Evolutionary conservation across 2,113 vertebrate species (phyloP).

Genomic region (Melospiza georgiana): DNA sequence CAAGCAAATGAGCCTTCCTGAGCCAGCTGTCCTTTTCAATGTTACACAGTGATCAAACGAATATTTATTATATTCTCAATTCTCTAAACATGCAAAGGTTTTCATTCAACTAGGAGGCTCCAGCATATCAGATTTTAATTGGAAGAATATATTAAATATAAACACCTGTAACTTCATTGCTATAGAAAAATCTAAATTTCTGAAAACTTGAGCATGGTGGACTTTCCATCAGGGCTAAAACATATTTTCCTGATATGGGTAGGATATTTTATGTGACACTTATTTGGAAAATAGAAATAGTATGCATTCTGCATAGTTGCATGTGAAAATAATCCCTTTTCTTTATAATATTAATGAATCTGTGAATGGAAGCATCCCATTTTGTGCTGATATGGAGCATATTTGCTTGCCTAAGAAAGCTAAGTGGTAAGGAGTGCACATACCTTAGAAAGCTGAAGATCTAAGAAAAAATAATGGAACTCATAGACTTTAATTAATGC

Average conservation of each 20-base stretch:
- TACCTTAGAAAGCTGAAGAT: not conserved
- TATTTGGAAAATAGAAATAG: not conserved
- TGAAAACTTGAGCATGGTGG: not conserved
- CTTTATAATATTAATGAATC: not conserved
- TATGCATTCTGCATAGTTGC: not conserved
- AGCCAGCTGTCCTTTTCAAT: conserved; percentile 72
- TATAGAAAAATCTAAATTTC: conserved; percentile 14
- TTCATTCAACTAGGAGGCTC: conserved; percentile 20
- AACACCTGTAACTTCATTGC: conserved; percentile 18
- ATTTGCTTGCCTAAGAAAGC: not conserved
- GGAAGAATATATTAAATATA: conserved; percentile 20
- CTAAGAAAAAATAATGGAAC: not conserved
- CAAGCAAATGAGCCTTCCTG: conserved; percentile 65
- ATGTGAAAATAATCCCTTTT: not conserved
- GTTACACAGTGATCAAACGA: conserved; percentile 63
- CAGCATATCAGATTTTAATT: conserved; percentile 46
- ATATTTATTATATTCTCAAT: conserved; percentile 67
- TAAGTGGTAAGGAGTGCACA: not conserved
- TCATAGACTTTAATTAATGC: not conserved
- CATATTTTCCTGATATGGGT: not conserved
- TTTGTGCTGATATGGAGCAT: not conserved
- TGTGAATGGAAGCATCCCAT: not conserved
- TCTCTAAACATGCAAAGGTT: conserved; percentile 43
- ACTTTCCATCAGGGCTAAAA: not conserved
- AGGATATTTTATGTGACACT: not conserved